Conservation (phyloP, 1,140 invertebrate genomes). For the Rhopalosiphum padi region DNA sequence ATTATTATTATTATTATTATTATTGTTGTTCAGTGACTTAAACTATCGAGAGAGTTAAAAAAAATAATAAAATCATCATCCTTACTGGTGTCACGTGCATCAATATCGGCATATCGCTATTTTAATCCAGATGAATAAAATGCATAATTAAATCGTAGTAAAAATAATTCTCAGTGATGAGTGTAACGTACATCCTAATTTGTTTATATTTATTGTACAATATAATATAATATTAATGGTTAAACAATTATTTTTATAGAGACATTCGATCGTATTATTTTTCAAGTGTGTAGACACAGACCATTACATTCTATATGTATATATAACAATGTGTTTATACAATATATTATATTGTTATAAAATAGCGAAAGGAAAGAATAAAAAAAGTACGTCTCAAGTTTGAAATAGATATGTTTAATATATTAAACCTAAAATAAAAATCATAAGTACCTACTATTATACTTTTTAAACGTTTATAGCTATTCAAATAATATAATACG, state of each 20-base stretch:
- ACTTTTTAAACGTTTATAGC: background rate
- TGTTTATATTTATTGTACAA: background rate
- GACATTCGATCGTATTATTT: background rate
- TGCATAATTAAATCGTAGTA: conserved; percentile 1
- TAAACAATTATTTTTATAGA: background rate
- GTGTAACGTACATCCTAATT: background rate
- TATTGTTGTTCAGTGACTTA: background rate
- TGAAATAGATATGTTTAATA: background rate
- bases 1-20: background rate
- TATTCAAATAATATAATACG: background rate
- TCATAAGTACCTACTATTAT: conserved; percentile 28
- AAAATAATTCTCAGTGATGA: background rate
- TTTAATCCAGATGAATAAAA: background rate
- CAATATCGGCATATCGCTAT: background rate
- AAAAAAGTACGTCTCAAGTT: background rate
- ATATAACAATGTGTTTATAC: background rate
- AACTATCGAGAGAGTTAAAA: background rate
- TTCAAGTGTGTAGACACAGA: background rate
- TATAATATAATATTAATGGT: background rate
- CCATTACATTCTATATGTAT: background rate
- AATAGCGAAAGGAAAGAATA: background rate
- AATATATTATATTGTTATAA: background rate
- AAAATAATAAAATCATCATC: background rate
- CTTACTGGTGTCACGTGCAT: background rate
- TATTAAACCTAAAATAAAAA: background rate